Conservation (phyloP, 2,888 invertebrate species). For the Eupithecia subfuscata region DNA sequence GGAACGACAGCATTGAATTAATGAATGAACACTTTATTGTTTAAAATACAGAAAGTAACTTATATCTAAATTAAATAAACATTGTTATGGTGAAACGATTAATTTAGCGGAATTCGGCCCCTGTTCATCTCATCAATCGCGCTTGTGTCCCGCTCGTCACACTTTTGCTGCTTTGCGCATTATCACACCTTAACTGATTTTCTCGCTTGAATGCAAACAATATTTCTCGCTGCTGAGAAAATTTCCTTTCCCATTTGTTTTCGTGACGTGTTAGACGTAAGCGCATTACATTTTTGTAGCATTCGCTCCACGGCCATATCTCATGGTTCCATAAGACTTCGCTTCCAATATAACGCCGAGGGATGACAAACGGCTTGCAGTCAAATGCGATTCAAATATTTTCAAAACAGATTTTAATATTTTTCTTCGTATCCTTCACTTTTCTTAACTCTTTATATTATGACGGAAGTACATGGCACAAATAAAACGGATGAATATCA, state of each 20-base stretch:
- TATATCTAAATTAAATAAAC: no score
- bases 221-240: slow-evolving; percentile 53
- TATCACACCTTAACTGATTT: slow-evolving; percentile 66
- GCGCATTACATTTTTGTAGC: slow-evolving; percentile 69
- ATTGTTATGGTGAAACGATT: no score
- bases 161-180: slow-evolving; percentile 65
- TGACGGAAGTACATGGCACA: slow-evolving; percentile 12
- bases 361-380: slow-evolving; percentile 67
- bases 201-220: slow-evolving; percentile 53
- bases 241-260: slow-evolving; percentile 67
- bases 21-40: no score
- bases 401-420: slow-evolving; percentile 49
- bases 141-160: slow-evolving; percentile 71
- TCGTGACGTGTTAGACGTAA: slow-evolving; percentile 64
- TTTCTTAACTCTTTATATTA: slow-evolving; percentile 11
- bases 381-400: slow-evolving; percentile 61
- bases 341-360: slow-evolving; percentile 67
- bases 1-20: no score
- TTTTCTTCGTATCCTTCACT: slow-evolving; percentile 28
- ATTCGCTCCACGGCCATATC: slow-evolving; percentile 65
- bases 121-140: slow-evolving; percentile 69
- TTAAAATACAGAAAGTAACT: no score
- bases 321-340: slow-evolving; percentile 65
- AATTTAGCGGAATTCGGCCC: no score
- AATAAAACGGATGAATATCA: slow-evolving; percentile 33